Percentiles rank a stretch among this genome's conserved stretches.
These are phyloP conservation scores for Telmatherina bonti DNA, from an alignment of 2,797 vertebrate genomes.

Conservation along the genomic window DNA sequence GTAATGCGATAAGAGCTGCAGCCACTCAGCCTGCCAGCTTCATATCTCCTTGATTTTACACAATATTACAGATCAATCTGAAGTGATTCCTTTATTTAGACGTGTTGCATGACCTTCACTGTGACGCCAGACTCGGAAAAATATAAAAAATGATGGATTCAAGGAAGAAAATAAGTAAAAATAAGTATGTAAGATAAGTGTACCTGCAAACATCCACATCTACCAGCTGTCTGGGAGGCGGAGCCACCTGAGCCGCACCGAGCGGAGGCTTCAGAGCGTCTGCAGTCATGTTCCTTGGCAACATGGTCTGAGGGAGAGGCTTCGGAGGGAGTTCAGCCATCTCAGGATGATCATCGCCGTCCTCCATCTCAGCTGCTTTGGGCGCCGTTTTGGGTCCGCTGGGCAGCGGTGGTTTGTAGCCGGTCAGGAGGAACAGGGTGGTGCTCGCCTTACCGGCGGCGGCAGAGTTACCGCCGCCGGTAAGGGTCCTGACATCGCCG, in stretches of 20 bases:
- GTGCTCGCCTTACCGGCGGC: constrained; percentile 38
- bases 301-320: constrained; percentile 87
- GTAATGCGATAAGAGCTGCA: background rate
- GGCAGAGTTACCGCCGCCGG: constrained; percentile 20
- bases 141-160: background rate
- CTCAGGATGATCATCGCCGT: constrained; percentile 25
- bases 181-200: too few relatives aligned
- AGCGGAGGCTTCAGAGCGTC: constrained; percentile 82
- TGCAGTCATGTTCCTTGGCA: constrained; percentile 81
- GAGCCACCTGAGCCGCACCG: constrained; percentile 79
- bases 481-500: constrained; percentile 50
- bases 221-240: constrained; percentile 79
- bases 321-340: constrained; percentile 77
- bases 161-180: background rate
- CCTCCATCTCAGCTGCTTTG: constrained; percentile 74
- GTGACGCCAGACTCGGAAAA: background rate
- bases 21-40: background rate
- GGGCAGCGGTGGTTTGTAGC: constrained; percentile 58
- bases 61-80: background rate
- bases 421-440: constrained; percentile 71
- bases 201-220: constrained; percentile 88
- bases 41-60: background rate
- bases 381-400: constrained; percentile 63
- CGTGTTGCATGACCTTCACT: background rate
- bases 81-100: background rate